phyloP scores from a whole-genome alignment of 2,888 invertebrate genomes.

The Phengaris arion region DNA sequence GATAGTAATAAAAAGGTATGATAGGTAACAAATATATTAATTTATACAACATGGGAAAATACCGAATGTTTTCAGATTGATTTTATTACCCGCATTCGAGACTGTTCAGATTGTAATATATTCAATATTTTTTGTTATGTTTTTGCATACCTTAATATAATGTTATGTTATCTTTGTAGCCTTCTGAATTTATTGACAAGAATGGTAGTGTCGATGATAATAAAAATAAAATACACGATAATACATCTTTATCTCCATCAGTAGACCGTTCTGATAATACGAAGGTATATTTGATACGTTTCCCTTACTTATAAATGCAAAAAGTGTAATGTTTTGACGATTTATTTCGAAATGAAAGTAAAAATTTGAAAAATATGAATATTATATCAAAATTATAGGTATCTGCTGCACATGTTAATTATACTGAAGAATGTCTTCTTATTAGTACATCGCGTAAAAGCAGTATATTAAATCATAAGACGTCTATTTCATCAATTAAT shows the following conservation, averaged over 20 bases:
- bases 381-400: background rate
- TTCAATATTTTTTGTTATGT: background rate
- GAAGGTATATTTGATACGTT: background rate
- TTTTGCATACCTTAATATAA: background rate
- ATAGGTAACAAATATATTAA: conserved; percentile 32
- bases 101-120: background rate
- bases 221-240: background rate
- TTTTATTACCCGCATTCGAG: conserved; percentile 34
- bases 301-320: background rate
- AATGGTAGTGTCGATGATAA: background rate
- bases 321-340: background rate
- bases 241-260: background rate
- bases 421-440: background rate
- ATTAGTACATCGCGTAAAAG: background rate
- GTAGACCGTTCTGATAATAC: background rate
- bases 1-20: conserved; percentile 66
- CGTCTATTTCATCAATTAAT: background rate
- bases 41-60: no score
- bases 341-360: background rate
- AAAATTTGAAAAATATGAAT: background rate
- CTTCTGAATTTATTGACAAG: background rate
- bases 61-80: background rate
- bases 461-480: background rate
- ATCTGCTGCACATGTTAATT: background rate
- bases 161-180: background rate